Percentiles rank a stretch among this genome's conserved stretches.
phyloP scores from a whole-genome alignment of 2,113 vertebrate species.

The Oreochromis niloticus region DNA sequence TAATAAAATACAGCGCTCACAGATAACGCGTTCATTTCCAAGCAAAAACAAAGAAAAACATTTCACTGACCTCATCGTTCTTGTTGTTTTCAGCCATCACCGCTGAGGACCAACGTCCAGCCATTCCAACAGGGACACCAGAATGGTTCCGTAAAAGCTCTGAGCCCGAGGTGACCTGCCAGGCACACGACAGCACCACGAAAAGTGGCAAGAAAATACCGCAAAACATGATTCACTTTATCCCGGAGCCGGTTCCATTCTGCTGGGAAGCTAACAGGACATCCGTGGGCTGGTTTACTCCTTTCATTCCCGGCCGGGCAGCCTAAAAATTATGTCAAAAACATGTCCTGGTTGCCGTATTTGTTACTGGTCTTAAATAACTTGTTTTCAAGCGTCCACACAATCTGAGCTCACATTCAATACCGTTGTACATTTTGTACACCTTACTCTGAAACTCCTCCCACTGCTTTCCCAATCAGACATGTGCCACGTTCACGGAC shows the following conservation, averaged over 20 bases:
- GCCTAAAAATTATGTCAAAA: neutral
- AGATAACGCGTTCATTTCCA: neutral
- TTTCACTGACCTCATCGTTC: constrained; percentile 48
- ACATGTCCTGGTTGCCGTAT: neutral
- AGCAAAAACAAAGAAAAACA: neutral
- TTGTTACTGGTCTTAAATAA: fast-evolving
- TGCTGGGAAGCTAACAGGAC: neutral
- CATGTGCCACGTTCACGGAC: constrained; percentile 18
- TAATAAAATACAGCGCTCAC: neutral
- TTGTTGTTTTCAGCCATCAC: neutral
- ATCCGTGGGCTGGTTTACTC: neutral
- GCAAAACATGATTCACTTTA: constrained; percentile 7
- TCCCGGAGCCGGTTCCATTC: constrained; percentile 32
- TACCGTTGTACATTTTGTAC: neutral
- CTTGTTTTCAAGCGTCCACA: neutral
- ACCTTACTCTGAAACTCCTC: constrained; percentile 5
- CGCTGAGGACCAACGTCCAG: neutral
- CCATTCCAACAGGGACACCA: neutral
- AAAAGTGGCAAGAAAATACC: neutral
- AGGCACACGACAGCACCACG: neutral
- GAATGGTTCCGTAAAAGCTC: neutral
- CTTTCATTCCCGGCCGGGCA: neutral
- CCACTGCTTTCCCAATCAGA: neutral
- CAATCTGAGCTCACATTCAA: fast-evolving
- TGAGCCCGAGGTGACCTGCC: neutral